Conservation (phyloP, 2,113 vertebrate genomes). For the Rynchops niger region DNA sequence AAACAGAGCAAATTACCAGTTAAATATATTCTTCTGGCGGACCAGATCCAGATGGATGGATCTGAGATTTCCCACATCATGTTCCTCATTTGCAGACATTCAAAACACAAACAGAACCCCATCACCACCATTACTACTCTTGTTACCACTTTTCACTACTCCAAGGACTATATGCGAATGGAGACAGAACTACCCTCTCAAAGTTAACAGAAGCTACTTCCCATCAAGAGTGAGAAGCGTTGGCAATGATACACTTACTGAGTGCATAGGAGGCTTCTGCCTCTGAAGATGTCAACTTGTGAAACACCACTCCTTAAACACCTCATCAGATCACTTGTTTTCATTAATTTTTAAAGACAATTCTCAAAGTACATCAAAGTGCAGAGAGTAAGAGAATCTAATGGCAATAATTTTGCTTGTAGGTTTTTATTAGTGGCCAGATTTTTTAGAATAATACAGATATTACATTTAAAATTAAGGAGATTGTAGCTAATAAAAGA, state of each 20-base stretch:
- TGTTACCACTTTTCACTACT: not conserved
- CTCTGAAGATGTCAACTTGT: not conserved
- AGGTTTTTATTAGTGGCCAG: not conserved
- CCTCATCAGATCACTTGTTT: not conserved
- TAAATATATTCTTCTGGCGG: not conserved
- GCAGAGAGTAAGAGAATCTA: not conserved
- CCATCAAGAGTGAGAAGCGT: not conserved
- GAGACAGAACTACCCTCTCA: not conserved
- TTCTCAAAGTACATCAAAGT: not conserved
- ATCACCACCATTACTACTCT: not conserved
- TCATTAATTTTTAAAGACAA: not conserved
- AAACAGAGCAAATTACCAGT: not conserved
- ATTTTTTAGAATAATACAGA: not conserved
- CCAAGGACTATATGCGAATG: not conserved
- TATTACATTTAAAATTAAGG: not conserved
- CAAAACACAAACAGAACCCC: not conserved
- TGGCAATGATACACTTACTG: not conserved
- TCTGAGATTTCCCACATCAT: not conserved
- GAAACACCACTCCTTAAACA: not conserved
- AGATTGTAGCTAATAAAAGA: not conserved
- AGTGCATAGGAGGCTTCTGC: not conserved
- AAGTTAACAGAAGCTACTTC: not conserved
- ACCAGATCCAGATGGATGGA: not conserved
- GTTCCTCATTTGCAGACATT: not conserved
- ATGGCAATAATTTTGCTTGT: not conserved